Conservation (phyloP, 30 jellyfish, hydroid and myxozoan genomes). For the Turritopsis rubra region DNA sequence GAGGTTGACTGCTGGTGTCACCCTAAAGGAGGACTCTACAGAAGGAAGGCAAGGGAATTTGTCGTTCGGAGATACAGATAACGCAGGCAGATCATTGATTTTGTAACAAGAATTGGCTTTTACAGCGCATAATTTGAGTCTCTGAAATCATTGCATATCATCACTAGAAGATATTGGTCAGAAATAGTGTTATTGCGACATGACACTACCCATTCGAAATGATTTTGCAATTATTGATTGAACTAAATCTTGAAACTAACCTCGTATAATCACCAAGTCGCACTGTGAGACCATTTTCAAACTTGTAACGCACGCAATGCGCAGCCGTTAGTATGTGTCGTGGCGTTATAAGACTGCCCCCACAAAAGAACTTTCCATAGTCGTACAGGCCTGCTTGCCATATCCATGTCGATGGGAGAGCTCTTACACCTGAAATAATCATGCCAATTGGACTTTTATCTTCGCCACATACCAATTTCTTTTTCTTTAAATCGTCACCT, state of each 20-base stretch:
- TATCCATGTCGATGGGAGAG: conserved; percentile 21
- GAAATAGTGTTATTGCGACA: too few relatives aligned
- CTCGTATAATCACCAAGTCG: conserved; percentile 16
- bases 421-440: background rate
- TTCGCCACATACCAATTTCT: conserved; percentile 11
- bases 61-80: too few relatives aligned
- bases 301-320: conserved; percentile 13
- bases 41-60: too few relatives aligned
- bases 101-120: too few relatives aligned
- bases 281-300: background rate
- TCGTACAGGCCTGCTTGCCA: conserved; percentile 25
- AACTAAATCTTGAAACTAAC: background rate
- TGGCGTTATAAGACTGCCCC: conserved; percentile 19
- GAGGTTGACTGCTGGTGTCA: too few relatives aligned
- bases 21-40: too few relatives aligned
- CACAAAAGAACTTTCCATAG: conserved; percentile 9
- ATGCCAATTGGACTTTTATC: background rate
- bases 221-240: too few relatives aligned
- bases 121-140: too few relatives aligned
- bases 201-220: too few relatives aligned
- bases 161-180: too few relatives aligned
- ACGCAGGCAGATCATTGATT: too few relatives aligned
- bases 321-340: conserved; percentile 19
- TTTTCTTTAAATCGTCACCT: background rate
- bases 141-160: too few relatives aligned